Base-by-base conservation (phyloP, 2,888 invertebrate species). In the Rhamphomyia laevipes region DNA sequence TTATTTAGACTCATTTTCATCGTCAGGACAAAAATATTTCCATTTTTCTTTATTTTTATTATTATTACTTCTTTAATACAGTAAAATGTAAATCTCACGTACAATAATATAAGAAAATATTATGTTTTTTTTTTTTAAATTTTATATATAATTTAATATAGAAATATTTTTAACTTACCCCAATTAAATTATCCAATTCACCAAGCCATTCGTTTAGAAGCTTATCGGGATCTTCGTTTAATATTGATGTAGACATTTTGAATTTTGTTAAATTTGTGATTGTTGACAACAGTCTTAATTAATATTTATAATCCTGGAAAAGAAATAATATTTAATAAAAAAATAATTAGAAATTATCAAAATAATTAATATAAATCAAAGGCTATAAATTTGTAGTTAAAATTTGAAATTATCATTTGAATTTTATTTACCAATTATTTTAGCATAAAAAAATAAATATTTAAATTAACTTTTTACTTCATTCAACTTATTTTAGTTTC, bases 131-230 rank as follows among this genome's bases (percentile, higher is more conserved):
- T 27, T 30, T 30, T 9, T 33, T 33, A 33, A 33, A 33, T 33
- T n/a, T n/a, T 33, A 18, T 17, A 11, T 17, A 16, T 18, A 18
- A 17, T 17, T 18, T 17, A 48, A 43, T 23, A 16, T 12, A 33
- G 18, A 40, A 38, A 38, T 16, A 12, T 18, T 23, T 16, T 38
- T 16, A 41, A 55, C 74, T 74, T 61, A 76, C 76, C 71, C 73
- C 70, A 51, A 75, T 74, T 48, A 77, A 66, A 56, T 66, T 73
- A 64, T 77, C 75, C 57, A 77, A 64, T 61, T 76, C 76, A 49
- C 75, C 75, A 23, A 77, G 69, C 76, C 76, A 76, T 53, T 74
- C 73, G 62, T 75, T 75, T 57, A 77, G 66, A 50, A 76, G 68
- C 56, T 73, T 71, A 58, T 75, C 74, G 23, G 76, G 76, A 62